phyloP scores from a whole-genome alignment of 2,797 vertebrate genomes.

The Typhlichthys subterraneus region DNA sequence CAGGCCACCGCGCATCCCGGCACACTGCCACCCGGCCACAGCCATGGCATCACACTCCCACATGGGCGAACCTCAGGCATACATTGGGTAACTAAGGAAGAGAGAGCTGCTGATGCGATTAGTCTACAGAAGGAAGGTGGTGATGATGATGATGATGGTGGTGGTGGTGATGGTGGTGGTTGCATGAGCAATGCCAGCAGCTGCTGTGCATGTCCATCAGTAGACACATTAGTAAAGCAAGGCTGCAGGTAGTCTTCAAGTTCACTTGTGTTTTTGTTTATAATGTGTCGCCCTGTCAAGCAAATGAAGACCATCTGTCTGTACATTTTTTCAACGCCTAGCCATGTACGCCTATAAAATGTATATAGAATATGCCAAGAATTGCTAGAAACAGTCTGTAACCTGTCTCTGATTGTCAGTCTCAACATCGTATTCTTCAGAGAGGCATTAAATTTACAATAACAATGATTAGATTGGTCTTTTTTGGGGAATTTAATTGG shows the following conservation, averaged over 20 bases:
- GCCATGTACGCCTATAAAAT: neutral
- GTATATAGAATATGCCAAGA: neutral
- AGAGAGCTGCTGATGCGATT: conserved; percentile 40
- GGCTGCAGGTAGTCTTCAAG: neutral
- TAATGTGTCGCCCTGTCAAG: conserved; percentile 16
- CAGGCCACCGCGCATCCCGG: conserved; percentile 69
- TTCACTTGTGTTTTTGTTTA: conserved; percentile 14
- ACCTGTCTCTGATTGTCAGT: conserved; percentile 2
- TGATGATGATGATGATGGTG: neutral
- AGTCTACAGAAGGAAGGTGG: conserved; percentile 34
- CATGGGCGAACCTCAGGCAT: conserved; percentile 29
- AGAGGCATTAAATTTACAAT: conserved; percentile 10
- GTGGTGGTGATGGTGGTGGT: conserved; percentile 13
- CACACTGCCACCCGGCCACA: conserved; percentile 61
- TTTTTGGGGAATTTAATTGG: too few species aligned
- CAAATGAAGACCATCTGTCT: conserved; percentile 19
- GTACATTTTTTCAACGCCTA: conserved; percentile 11
- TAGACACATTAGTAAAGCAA: conserved; percentile 22
- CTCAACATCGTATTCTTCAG: conserved; percentile 8
- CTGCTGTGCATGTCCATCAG: conserved; percentile 6
- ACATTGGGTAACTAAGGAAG: conserved; percentile 27
- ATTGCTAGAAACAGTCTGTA: neutral
- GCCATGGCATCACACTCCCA: conserved; percentile 47
- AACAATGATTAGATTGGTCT: neutral
- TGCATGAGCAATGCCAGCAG: conserved; percentile 18